phyloP scores from a whole-genome alignment of 2,113 vertebrate species.

The Tursiops truncatus region DNA sequence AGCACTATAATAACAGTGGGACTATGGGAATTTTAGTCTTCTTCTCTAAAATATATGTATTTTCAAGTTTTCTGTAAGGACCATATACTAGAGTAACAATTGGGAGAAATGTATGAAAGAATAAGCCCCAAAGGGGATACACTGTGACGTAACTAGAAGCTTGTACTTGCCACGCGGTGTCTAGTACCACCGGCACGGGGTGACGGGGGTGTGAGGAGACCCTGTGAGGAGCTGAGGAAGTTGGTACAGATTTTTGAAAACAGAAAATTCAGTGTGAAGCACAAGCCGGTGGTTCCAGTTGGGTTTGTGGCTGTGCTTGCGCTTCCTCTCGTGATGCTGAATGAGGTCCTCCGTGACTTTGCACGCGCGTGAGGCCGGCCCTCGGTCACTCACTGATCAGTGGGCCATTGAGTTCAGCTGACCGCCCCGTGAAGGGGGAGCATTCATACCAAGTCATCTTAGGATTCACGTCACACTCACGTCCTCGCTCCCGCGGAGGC shows the following conservation, averaged over 20 bases:
- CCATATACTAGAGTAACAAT: no score
- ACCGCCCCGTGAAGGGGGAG: no score
- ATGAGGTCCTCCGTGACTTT: not conserved
- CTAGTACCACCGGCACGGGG: accelerated
- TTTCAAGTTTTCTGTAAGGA: not conserved
- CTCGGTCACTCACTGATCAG: accelerated
- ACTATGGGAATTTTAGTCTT: not conserved
- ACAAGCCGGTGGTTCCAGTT: not conserved
- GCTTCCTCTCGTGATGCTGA: not conserved
- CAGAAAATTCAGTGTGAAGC: not conserved
- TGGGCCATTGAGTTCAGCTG: not conserved
- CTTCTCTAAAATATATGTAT: no score
- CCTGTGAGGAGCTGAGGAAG: not conserved
- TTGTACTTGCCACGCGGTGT: accelerated
- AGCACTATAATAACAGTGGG: accelerated
- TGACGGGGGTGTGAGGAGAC: accelerated
- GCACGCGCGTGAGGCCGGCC: accelerated
- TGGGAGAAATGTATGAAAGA: not conserved
- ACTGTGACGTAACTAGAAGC: accelerated
- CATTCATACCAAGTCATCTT: accelerated
- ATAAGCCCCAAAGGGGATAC: no score
- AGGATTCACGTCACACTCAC: not conserved
- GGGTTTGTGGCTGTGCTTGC: not conserved
- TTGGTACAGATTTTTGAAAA: not conserved
- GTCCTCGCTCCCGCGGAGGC: accelerated